Base-by-base conservation (phyloP, 1,140 invertebrate species). In the Sminthurides bifidus region DNA sequence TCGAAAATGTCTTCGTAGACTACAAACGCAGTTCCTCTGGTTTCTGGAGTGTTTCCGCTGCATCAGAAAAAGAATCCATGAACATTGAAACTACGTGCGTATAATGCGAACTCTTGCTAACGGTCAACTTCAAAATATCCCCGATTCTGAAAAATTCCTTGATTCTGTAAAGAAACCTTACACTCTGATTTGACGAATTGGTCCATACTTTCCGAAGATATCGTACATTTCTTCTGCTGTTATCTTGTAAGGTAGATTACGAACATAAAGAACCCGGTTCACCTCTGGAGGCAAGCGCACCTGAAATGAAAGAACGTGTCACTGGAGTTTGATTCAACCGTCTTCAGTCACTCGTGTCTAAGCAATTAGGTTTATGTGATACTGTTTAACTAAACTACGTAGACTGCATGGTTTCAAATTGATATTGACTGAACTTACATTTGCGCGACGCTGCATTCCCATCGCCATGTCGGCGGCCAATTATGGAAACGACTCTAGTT, bases 211-310 rank as follows among this genome's bases (percentile, higher is more conserved):
- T 31, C 96, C 95, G 80, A 99, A 99, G 62, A 99, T 99, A 75
- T 99, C 95, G 70, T 99, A 99, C 95, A 99, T 98, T 81, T 99
- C 95, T 76, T 99, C 96, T n/a, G 89, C 89, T 50, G 93, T 97
- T 52, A 98, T 98, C 78, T 98, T 98, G 68, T 98, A 99, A 0
- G 96, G 95, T 45, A 99, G 75, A 75, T 99, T 99, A 67, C 93
- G 79, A 2, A 99, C 83, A 68, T 98, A 98, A 15, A 99, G 73
- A 49, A 98, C 91, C 70, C 94, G 78, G 72, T 98, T 99, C 0
- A 99, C 95, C 78, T 99, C 95, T 53, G 95, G 95, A 35, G 95
- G 94, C 58, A 99, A 77, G 60, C 93, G 80, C 31, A 97, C 91
- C 91, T 96, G 30, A 66, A 38, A 77, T 75, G 55, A 35, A 35